Conservation (phyloP, 2,888 invertebrate genomes). For the Merodon equestris region DNA sequence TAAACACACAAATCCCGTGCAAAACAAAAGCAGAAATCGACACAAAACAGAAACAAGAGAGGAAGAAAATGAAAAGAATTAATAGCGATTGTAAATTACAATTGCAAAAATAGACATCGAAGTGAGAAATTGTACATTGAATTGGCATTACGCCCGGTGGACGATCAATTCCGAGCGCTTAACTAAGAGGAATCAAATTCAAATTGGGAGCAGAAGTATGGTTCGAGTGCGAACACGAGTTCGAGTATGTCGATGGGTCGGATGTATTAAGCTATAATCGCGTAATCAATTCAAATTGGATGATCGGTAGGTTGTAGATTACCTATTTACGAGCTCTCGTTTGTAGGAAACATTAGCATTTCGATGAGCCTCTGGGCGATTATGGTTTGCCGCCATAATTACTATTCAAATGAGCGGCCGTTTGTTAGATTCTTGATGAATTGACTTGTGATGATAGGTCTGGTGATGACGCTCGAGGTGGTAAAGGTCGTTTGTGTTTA, state of each 20-base stretch:
- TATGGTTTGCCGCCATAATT: too few relatives aligned
- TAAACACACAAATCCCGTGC: background rate
- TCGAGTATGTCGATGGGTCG: too few relatives aligned
- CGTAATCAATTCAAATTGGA: constrained; percentile 61
- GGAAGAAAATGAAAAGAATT: constrained; percentile 36
- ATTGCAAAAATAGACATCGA: constrained; percentile 64
- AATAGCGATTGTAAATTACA: constrained; percentile 67
- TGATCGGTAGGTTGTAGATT: constrained; percentile 33
- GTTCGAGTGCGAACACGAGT: constrained; percentile 1
- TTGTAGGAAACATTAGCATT: too few relatives aligned
- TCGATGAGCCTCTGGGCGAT: too few relatives aligned
- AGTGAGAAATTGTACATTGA: constrained; percentile 62
- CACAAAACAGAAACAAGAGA: constrained; percentile 16
- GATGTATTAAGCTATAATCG: constrained; percentile 20
- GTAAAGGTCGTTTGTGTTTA: too few relatives aligned
- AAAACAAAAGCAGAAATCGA: too few relatives aligned
- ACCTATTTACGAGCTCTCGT: too few relatives aligned
- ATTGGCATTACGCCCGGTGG: constrained; percentile 62
- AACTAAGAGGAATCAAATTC: constrained; percentile 31
- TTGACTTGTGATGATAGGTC: too few relatives aligned
- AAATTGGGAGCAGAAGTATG: constrained; percentile 6
- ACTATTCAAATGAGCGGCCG: too few relatives aligned
- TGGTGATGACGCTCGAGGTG: too few relatives aligned
- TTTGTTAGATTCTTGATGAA: too few relatives aligned
- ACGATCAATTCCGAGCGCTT: constrained; percentile 52